Conservation (phyloP, 1,140 invertebrate genomes). For the Proales similis region DNA sequence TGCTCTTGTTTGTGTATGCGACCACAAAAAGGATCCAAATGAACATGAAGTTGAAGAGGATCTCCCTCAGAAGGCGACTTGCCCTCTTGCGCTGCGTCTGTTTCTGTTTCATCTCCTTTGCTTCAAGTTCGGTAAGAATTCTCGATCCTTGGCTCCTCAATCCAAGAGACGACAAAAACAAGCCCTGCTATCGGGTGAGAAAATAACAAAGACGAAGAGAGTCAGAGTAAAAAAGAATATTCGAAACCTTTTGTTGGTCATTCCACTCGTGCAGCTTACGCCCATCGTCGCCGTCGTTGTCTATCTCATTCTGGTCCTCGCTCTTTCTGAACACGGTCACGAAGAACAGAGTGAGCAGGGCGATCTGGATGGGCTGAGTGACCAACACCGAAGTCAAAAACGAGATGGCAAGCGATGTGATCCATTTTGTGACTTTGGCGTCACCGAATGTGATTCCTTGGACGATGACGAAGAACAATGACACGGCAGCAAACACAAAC, state of each 20-base stretch:
- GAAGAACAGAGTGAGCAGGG: conserved; percentile 55
- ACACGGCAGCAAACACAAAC: conserved; percentile 3
- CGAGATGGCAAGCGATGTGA: conserved; percentile 8
- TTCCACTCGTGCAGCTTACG: conserved; percentile 39
- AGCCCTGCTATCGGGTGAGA: too few species aligned
- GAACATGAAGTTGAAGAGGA: conserved; percentile 54
- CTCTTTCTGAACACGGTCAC: conserved; percentile 55
- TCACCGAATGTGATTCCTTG: conserved; percentile 33
- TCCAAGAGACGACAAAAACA: too few species aligned
- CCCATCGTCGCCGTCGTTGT: conserved; percentile 54
- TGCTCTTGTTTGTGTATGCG: conserved; percentile 53
- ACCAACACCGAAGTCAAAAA: conserved; percentile 19
- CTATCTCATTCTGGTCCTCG: conserved; percentile 53
- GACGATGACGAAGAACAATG: conserved; percentile 3
- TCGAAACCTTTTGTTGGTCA: conserved; percentile 39
- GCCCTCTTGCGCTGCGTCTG: background rate
- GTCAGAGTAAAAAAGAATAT: background rate
- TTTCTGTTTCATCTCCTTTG: background rate
- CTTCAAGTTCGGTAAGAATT: background rate
- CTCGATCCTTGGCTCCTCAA: conserved; percentile 57
- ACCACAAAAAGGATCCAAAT: conserved; percentile 55
- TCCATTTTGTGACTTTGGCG: conserved; percentile 34
- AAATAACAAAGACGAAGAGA: too few species aligned
- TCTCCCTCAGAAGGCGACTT: conserved; percentile 49
- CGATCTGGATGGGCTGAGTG: conserved; percentile 41